Base-by-base conservation (phyloP, 2,797 vertebrate genomes). In the Garrulus glandarius region DNA sequence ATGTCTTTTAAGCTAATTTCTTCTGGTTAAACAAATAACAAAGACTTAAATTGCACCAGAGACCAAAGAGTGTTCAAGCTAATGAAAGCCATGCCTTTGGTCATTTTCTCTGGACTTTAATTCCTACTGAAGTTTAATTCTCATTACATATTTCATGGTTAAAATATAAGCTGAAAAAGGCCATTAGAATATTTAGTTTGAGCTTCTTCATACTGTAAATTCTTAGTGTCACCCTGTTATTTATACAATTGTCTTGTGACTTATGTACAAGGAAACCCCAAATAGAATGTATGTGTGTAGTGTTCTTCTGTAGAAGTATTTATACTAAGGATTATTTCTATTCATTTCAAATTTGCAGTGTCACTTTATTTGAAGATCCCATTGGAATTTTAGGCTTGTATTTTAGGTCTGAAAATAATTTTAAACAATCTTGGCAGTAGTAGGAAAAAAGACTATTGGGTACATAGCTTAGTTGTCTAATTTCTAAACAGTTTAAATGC, bases 401-500 rank as follows among this genome's bases (percentile, higher is more conserved):
- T 95, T 97, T 96, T 93, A 93, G 90, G 72, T 94, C 82, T 97
- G 97, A 95, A 87, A 87, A 95, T 87, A 61, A 85, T 96, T 96
- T 92, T 92, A 87, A 96, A 92, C 80, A 84, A 69, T 94, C 92
- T 95, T 89, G 92, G 41, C 60, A 84, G 56, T 49, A 63, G 70
- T 70, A 92, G 61, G 44, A 97, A 46, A 92, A 93, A 95, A 92
- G 43, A 57, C 91, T 93, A 87, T 87, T 86, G 94, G 65, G 89
- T 89, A 71, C 39, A 34, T 72, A 92, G 71, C 92, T 94, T 79
- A 92, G 84, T 72, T 92, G 57, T 65, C 95, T 96, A 93, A 97
- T 95, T 96, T 96, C 91, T 94, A 95, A 97, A 97, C 91, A 69
- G 75, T 91, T 96, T 94, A 96, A 97, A 96, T 84, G 68, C 55